Evolutionary conservation across 1,140 invertebrate species (phyloP).

Genomic region (Drosophila sturtevanti): DNA sequence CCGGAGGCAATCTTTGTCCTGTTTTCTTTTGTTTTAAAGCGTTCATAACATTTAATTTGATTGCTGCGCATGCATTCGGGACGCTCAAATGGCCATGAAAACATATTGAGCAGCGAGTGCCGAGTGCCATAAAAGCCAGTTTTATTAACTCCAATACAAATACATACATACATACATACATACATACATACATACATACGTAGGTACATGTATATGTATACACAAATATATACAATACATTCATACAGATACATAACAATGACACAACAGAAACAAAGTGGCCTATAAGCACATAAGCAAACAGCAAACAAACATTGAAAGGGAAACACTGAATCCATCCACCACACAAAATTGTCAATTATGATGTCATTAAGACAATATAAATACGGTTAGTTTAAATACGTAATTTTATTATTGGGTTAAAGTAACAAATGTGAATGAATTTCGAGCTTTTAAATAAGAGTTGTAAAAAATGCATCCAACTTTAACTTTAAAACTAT

Average conservation of each 20-base stretch:
- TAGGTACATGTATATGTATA: not conserved
- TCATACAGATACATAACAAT: constrained; percentile 24
- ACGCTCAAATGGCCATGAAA: constrained; percentile 76
- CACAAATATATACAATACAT: not conserved
- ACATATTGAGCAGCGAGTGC: constrained; percentile 68
- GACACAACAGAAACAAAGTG: constrained; percentile 59
- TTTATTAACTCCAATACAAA: constrained; percentile 77
- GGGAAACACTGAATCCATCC: constrained; percentile 4
- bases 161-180: constrained; percentile 12
- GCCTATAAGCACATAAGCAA: constrained; percentile 65
- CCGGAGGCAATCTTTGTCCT: not conserved
- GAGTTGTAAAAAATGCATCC: no score
- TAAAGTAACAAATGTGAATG: no score
- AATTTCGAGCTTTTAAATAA: no score
- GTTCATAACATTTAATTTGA: constrained; percentile 79
- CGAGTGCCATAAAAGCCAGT: constrained; percentile 66
- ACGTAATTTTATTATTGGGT: no score
- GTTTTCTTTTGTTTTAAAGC: constrained; percentile 58
- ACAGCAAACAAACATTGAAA: constrained; percentile 46
- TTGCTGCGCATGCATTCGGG: constrained; percentile 72
- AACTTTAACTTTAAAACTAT: no score
- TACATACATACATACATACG: constrained; percentile 4
- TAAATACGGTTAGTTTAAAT: no score
- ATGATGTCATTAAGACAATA: not conserved
- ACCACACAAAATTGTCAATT: constrained; percentile 23